Percentiles rank a stretch among this genome's conserved stretches.
These are phyloP conservation scores for Hydropsyche tenuis DNA, from an alignment of 1,140 invertebrate species.

Conservation along the genomic window DNA sequence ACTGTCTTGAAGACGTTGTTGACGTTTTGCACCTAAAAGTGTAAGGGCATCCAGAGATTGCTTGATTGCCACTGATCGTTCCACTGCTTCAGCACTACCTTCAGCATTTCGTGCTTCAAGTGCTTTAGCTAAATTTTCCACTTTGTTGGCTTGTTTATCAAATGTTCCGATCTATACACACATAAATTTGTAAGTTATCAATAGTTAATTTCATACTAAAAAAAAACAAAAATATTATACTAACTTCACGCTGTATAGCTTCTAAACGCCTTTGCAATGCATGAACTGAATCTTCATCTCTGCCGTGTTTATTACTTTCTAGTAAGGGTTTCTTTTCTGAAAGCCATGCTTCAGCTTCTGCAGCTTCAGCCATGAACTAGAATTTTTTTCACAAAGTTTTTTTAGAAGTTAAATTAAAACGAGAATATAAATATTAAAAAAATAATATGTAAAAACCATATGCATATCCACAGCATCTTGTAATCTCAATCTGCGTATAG, in stretches of 20 bases:
- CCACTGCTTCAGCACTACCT: conserved; percentile 52
- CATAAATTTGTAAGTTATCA: conserved; percentile 6
- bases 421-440: neutral
- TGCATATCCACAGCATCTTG: conserved; percentile 86
- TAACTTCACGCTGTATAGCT: conserved; percentile 79
- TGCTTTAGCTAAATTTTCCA: conserved; percentile 50
- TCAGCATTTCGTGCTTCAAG: conserved; percentile 51
- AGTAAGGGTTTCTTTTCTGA: conserved; percentile 80
- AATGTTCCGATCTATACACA: conserved; percentile 44
- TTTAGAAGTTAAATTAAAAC: no score
- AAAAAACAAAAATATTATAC: conserved; percentile 4
- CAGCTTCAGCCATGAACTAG: conserved; percentile 84
- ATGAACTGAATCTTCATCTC: conserved; percentile 87
- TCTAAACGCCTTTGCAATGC: conserved; percentile 82
- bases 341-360: conserved; percentile 88
- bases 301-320: conserved; percentile 78
- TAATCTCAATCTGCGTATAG: conserved; percentile 72
- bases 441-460: conserved; percentile 62
- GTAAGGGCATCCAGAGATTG: conserved; percentile 75
- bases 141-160: conserved; percentile 49
- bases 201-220: neutral
- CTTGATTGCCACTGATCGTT: conserved; percentile 65
- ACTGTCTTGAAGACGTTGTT: conserved; percentile 77
- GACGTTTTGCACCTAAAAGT: conserved; percentile 73
- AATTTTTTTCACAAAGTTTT: no score